Percentiles rank a stretch among this genome's conserved stretches.
Evolutionary conservation across 37 sponge, comb jelly and placozoan species (phyloP).

Genomic region (Mnemiopsis leidyi): DNA sequence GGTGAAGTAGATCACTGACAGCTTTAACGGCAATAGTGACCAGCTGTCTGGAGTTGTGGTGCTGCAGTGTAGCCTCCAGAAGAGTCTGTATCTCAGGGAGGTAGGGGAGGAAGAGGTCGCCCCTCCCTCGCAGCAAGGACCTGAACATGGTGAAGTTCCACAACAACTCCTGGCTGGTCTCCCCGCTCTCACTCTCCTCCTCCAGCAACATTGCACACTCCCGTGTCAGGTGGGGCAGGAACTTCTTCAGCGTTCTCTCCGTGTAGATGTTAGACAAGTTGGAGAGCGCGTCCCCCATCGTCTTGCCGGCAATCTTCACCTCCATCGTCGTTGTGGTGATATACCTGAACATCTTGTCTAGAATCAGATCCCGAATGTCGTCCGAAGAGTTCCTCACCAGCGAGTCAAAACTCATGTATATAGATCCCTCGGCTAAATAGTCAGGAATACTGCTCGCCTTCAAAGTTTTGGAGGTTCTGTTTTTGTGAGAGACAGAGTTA

Average conservation of each 20-base stretch:
- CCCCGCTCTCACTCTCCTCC: neutral
- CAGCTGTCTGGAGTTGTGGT: neutral
- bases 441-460: neutral
- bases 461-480: neutral
- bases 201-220: neutral
- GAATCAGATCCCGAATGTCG: slow-evolving; percentile 38
- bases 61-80: neutral
- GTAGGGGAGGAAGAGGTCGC: slow-evolving; percentile 7
- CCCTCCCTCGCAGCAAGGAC: neutral
- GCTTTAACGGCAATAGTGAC: slow-evolving; percentile 4
- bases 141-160: slow-evolving; percentile 30
- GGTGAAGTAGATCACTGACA: neutral
- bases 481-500: neutral
- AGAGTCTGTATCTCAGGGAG: neutral
- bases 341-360: slow-evolving; percentile 19
- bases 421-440: neutral
- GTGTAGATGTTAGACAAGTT: neutral
- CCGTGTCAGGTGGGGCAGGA: neutral
- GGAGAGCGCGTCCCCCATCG: slow-evolving; percentile 4
- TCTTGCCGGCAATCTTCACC: slow-evolving; percentile 26
- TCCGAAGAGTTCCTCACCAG: slow-evolving; percentile 37
- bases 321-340: slow-evolving; percentile 8
- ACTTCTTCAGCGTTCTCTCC: slow-evolving; percentile 35
- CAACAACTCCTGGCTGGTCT: neutral
- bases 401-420: slow-evolving; percentile 49